A percentile compares a stretch with the other conserved stretches of the same genome.
These are phyloP conservation scores for Marronus borbonicus DNA, from an alignment of 2,888 invertebrate species.

Conservation along the genomic window DNA sequence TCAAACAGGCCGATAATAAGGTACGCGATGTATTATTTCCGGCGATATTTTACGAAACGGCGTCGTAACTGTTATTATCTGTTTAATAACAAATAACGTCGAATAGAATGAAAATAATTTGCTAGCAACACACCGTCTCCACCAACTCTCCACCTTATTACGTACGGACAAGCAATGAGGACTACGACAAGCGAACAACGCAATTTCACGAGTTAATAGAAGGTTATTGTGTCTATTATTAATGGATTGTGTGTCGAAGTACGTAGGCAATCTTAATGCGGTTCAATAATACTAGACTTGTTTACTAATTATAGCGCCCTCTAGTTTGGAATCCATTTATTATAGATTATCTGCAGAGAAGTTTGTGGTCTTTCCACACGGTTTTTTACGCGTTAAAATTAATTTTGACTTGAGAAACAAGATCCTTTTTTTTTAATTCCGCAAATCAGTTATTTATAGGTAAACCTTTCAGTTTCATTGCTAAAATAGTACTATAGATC, in stretches of 20 bases:
- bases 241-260: slow-evolving; percentile 11
- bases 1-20: slow-evolving; percentile 7
- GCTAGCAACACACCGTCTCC: background rate
- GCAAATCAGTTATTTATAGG: too few relatives aligned
- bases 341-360: background rate
- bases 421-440: too few relatives aligned
- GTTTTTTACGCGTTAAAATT: too few relatives aligned
- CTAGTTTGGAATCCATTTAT: slow-evolving; percentile 6
- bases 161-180: background rate
- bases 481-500: too few relatives aligned
- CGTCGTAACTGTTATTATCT: slow-evolving; percentile 5
- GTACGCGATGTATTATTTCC: slow-evolving; percentile 18
- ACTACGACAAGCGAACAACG: background rate
- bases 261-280: background rate
- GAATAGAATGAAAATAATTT: slow-evolving; percentile 13
- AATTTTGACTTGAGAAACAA: too few relatives aligned
- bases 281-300: slow-evolving; percentile 1
- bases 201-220: slow-evolving; percentile 19
- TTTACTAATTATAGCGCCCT: slow-evolving; percentile 23
- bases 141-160: background rate
- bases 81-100: slow-evolving; percentile 24
- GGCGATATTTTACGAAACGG: slow-evolving; percentile 14
- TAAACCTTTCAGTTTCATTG: too few relatives aligned
- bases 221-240: slow-evolving; percentile 29
- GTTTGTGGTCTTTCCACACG: too few relatives aligned